A percentile compares a stretch with the other conserved stretches of the same genome.
These are phyloP conservation scores for Eretmocerus hayati DNA, from an alignment of 2,888 invertebrate species.

Conservation along the genomic window DNA sequence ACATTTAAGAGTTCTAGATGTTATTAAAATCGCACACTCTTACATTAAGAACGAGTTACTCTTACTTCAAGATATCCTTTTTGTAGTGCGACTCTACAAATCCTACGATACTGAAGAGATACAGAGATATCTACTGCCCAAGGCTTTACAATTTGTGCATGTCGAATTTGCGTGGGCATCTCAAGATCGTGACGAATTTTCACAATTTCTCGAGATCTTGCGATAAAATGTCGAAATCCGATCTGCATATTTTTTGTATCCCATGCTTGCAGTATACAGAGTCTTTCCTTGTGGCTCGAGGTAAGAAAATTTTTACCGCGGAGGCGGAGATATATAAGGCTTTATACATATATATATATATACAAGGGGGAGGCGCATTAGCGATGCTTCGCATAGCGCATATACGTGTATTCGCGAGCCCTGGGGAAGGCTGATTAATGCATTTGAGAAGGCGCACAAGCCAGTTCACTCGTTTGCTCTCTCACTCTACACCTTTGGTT, in stretches of 20 bases:
- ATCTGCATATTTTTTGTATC: constrained; percentile 11
- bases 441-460: constrained; percentile 37
- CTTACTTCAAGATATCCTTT: no score
- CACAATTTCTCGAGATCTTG: constrained; percentile 1
- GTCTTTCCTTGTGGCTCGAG: not conserved
- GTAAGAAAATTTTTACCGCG: constrained; percentile 8
- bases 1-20: no score
- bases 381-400: constrained; percentile 21
- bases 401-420: constrained; percentile 25
- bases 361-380: constrained; percentile 17
- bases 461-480: no score
- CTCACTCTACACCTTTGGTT: no score
- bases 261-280: not conserved
- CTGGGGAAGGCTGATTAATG: constrained; percentile 39
- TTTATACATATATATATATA: constrained; percentile 3
- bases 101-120: no score
- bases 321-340: constrained; percentile 10
- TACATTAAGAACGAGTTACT: no score
- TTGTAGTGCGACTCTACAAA: no score
- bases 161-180: no score
- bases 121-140: no score
- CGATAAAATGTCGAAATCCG: constrained; percentile 4
- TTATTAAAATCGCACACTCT: no score
- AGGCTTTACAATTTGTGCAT: no score
- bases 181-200: constrained; percentile 5